Base-by-base conservation (phyloP, 2,888 invertebrate genomes). In the Pomacea canaliculata region DNA sequence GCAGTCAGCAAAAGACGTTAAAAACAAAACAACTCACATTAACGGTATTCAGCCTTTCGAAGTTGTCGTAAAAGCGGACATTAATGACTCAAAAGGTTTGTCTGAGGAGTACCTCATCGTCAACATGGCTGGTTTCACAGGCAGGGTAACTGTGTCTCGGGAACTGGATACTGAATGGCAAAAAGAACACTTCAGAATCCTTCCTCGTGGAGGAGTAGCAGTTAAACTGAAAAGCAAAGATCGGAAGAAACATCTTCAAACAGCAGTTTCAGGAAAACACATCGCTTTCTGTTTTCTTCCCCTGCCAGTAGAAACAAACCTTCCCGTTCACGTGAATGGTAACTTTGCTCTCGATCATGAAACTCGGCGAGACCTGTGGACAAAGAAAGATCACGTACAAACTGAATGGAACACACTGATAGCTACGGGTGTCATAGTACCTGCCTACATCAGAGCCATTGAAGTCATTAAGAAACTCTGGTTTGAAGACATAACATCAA, bases 301-400 rank as follows among this genome's bases (percentile, higher is more conserved):
- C 10, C 72, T 88, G 46, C 87, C 88, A 16, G 71, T 83, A 12
- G 48, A 74, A 27, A 84, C 86, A 8, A 82, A 82, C 9, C 79
- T 88, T 1, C 87, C 87, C n/a, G 79, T 86, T 13, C 85, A 87
- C 76, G 77, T 87, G 12, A 86, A 88, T 78, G 88, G 85, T 0
- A 83, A 86, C 68, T 87, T 86, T 80, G 83, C 82, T 9, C 72
- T 85, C 19, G 83, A 84, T 67, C 84, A 87, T 66, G 85, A 86
- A 78, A 79, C 84, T 0, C 79, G 87, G 77, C 76, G 85, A 48
- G 73, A 76, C 16, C n/a, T 78, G 62, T 78, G 78, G 76, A 49
- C 73, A 18, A 70, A 56, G 37, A 16, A 66, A 18, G 56, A 60
- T 13, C 60, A 70, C 48, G 62, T 65, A 23, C 46, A 79, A 27